These are phyloP conservation scores for Pandion haliaetus DNA, from an alignment of 2,113 vertebrate genomes.

Conservation along the genomic window DNA sequence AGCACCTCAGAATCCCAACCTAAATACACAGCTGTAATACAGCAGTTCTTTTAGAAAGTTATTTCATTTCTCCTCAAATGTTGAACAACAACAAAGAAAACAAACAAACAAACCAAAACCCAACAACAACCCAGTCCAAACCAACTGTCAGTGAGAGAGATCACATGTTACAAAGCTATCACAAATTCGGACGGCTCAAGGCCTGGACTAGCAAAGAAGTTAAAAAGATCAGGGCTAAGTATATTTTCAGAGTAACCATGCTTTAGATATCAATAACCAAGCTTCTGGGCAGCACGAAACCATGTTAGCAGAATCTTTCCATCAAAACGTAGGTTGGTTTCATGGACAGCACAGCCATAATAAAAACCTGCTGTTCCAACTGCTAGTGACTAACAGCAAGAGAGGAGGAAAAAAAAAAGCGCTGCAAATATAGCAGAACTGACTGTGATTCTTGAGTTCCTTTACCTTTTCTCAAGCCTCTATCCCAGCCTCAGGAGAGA, in stretches of 20 bases:
- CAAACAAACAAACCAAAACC: neutral
- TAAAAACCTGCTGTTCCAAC: neutral
- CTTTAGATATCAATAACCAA: neutral
- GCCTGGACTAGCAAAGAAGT: no score
- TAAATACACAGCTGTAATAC: rapidly evolving
- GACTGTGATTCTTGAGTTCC: neutral
- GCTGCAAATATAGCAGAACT: neutral
- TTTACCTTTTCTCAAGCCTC: neutral
- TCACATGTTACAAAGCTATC: neutral
- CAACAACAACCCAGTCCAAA: neutral
- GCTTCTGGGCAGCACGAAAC: neutral
- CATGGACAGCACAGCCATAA: neutral
- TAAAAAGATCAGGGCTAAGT: neutral
- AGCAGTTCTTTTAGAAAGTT: neutral
- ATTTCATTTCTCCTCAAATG: neutral
- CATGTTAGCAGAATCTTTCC: neutral
- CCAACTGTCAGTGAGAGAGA: neutral
- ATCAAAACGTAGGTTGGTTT: neutral
- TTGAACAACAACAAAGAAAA: neutral
- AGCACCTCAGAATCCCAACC: neutral
- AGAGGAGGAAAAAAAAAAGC: neutral
- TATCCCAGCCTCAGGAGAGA: neutral
- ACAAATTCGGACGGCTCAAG: neutral
- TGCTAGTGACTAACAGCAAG: neutral
- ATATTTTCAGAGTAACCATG: neutral